These are phyloP conservation scores for Cephalopterus ornatus DNA, from an alignment of 2,113 vertebrate genomes.

Conservation along the genomic window DNA sequence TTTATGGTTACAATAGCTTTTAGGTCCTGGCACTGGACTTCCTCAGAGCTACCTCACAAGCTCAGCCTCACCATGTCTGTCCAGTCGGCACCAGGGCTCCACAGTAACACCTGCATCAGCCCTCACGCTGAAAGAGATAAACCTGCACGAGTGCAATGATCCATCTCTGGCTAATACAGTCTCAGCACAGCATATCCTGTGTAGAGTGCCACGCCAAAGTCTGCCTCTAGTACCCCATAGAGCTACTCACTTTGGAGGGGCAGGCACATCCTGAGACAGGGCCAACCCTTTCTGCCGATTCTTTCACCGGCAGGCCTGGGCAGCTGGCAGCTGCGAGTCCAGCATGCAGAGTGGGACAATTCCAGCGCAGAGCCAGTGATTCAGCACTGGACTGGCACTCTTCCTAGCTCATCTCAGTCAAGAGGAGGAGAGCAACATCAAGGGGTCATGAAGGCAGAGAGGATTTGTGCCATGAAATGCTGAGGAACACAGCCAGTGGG, in stretches of 20 bases:
- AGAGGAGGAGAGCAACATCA: not conserved
- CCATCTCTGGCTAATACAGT: not conserved
- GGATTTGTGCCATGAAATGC: not conserved
- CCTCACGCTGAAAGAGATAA: not conserved
- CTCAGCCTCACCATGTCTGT: not conserved
- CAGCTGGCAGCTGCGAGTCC: too few species aligned
- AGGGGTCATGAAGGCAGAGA: not conserved
- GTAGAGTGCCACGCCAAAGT: not conserved
- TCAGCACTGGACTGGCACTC: not conserved
- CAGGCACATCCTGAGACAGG: not conserved
- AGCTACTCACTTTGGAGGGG: not conserved
- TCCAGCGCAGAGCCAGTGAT: not conserved
- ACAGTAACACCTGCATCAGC: not conserved
- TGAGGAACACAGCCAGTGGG: not conserved
- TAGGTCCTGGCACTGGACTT: not conserved
- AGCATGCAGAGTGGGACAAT: not conserved
- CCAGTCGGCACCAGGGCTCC: not conserved
- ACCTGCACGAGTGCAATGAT: not conserved
- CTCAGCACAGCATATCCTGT: not conserved
- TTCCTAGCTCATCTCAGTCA: not conserved
- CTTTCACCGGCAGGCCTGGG: not conserved
- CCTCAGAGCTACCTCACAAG: not conserved
- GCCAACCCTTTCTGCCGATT: not conserved
- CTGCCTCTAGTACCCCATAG: fast-evolving
- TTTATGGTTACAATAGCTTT: not conserved